A percentile compares a stretch with the other conserved stretches of the same genome.
These are phyloP conservation scores for Sanderia malayensis DNA, from an alignment of 30 jellyfish, hydroid and myxozoan species.

Conservation along the genomic window DNA sequence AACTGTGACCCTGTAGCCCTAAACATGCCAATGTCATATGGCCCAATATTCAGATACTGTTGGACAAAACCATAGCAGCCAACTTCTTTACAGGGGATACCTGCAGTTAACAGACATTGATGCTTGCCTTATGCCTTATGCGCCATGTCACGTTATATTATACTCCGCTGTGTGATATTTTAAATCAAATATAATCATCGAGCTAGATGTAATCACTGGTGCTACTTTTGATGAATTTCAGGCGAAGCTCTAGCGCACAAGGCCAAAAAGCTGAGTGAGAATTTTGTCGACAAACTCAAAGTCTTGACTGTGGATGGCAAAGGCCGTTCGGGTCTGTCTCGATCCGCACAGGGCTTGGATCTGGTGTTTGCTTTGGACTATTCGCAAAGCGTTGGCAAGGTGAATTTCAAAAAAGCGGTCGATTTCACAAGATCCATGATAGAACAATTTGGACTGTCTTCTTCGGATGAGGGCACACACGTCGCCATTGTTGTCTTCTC, in stretches of 20 bases:
- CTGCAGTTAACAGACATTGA: too few species aligned
- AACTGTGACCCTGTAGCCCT: too few species aligned
- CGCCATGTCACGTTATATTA: too few species aligned
- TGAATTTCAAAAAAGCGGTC: conserved; percentile 44
- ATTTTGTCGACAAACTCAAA: conserved; percentile 48
- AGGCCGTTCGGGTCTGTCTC: conserved; percentile 51
- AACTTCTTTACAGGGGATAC: too few species aligned
- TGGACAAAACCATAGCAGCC: too few species aligned
- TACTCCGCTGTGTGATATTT: too few species aligned
- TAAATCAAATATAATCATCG: too few species aligned
- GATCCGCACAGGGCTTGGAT: conserved; percentile 62
- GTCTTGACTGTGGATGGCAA: conserved; percentile 48
- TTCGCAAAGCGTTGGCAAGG: conserved; percentile 67
- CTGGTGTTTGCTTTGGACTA: conserved; percentile 54
- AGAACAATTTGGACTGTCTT: conserved; percentile 56
- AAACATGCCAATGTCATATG: too few species aligned
- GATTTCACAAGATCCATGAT: conserved; percentile 42
- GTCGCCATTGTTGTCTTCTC: conserved; percentile 59
- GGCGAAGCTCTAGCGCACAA: conserved; percentile 38
- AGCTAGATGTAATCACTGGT: too few species aligned
- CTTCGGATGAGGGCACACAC: conserved; percentile 58
- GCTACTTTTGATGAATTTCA: too few species aligned
- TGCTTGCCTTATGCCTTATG: too few species aligned
- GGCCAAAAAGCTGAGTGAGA: conserved; percentile 37
- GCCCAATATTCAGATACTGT: too few species aligned